Evolutionary conservation across 2,113 vertebrate species (phyloP).

Genomic region (Podarcis raffonei): DNA sequence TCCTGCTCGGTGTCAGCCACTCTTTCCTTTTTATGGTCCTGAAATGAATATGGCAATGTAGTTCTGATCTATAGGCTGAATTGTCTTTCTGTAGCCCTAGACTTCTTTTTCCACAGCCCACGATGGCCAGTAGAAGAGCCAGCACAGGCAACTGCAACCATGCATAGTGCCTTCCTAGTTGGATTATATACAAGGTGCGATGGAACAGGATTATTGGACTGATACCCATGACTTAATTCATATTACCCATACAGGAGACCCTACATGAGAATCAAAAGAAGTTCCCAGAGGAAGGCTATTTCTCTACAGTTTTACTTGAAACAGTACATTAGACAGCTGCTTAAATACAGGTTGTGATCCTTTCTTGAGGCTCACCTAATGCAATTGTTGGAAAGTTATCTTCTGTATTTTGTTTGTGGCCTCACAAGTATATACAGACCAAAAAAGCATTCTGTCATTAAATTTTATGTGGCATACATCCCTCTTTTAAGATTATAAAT

Average conservation of each 20-base stretch:
- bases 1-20: neutral
- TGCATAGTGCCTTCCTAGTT: neutral
- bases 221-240: neutral
- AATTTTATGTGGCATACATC: neutral
- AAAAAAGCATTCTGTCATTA: neutral
- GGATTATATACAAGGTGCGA: neutral
- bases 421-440: neutral
- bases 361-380: neutral
- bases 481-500: conserved; percentile 13
- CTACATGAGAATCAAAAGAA: neutral
- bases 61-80: conserved; percentile 32
- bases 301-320: neutral
- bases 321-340: neutral
- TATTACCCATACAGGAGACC: neutral
- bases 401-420: conserved; percentile 18
- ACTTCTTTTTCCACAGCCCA: neutral
- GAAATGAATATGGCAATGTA: neutral
- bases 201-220: neutral
- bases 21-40: neutral
- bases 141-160: neutral
- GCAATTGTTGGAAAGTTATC: neutral
- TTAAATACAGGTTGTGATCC: conserved; percentile 14
- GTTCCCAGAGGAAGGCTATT: neutral
- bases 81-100: conserved; percentile 25
- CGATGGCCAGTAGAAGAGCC: neutral